Evolutionary conservation across 2,113 vertebrate species (phyloP).

Genomic region (Gallinago jamesoni): DNA sequence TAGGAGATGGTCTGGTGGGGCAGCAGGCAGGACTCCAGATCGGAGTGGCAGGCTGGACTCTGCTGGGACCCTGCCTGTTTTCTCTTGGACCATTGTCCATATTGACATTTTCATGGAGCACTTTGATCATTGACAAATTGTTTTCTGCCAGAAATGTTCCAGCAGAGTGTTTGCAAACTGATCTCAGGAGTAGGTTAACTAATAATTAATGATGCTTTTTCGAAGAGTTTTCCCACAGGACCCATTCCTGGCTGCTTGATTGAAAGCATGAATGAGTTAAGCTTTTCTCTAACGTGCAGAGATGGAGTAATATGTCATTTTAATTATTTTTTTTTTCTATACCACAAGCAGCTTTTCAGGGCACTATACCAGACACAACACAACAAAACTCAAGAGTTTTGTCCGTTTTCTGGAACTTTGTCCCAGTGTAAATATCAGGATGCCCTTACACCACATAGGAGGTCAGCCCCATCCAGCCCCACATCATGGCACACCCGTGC

Average conservation of each 20-base stretch:
- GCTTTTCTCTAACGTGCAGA: not conserved
- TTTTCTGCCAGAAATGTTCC: not conserved
- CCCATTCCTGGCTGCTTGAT: not conserved
- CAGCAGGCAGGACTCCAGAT: not conserved
- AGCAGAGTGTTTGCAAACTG: not conserved
- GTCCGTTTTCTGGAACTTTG: not conserved
- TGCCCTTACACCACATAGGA: fast-evolving
- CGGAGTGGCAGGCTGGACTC: not conserved
- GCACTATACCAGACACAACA: too few relatives aligned
- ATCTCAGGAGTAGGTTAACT: not conserved
- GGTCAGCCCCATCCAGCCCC: not conserved
- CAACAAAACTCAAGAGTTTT: not conserved
- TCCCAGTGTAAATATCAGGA: not conserved
- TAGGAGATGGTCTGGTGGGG: not conserved
- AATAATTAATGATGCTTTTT: not conserved
- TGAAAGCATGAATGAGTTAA: not conserved
- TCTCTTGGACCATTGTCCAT: not conserved
- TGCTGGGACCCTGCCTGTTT: not conserved
- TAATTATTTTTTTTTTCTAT: not conserved
- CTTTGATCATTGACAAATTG: not conserved
- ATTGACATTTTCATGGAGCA: not conserved
- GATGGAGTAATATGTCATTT: not conserved
- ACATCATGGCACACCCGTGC: not conserved
- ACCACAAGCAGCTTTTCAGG: not conserved
- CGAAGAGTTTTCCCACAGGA: not conserved